These are phyloP conservation scores for Trematomus bernacchii DNA, from an alignment of 2,797 vertebrate genomes.

Conservation along the genomic window DNA sequence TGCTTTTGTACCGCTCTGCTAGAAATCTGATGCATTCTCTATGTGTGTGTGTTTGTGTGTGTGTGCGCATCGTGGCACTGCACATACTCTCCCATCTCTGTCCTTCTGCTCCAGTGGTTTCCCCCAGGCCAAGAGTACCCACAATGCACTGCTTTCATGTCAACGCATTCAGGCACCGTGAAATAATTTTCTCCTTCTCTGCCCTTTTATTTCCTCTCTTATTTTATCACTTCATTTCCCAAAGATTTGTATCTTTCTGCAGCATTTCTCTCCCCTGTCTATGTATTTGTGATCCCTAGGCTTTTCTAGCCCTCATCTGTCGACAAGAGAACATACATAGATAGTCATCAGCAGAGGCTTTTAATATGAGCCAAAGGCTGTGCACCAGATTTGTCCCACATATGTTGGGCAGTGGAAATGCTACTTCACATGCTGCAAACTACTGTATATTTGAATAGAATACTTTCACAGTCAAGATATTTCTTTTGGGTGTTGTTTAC, in stretches of 20 bases:
- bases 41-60: slow-evolving; percentile 39
- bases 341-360: slow-evolving; percentile 23
- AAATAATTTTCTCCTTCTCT: slow-evolving; percentile 71
- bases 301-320: slow-evolving; percentile 12
- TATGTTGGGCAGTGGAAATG: slow-evolving; percentile 8
- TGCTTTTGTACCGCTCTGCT: slow-evolving; percentile 52
- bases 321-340: slow-evolving; percentile 19
- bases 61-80: slow-evolving; percentile 44
- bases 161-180: slow-evolving; percentile 77
- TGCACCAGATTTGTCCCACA: not conserved
- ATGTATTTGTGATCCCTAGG: slow-evolving; percentile 29
- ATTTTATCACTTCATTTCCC: slow-evolving; percentile 49
- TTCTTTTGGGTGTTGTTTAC: not conserved
- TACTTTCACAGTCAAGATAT: slow-evolving; percentile 4
- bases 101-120: slow-evolving; percentile 82
- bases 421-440: not conserved
- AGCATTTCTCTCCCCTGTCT: slow-evolving; percentile 4
- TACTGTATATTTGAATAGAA: slow-evolving; percentile 9
- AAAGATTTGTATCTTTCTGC: slow-evolving; percentile 22
- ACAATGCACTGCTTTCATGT: slow-evolving; percentile 80
- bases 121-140: slow-evolving; percentile 77
- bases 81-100: slow-evolving; percentile 77
- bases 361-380: slow-evolving; percentile 18
- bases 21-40: slow-evolving; percentile 54
- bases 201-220: slow-evolving; percentile 61